These are phyloP conservation scores for Brachyhypopomus gauderio DNA, from an alignment of 2,113 vertebrate species.

Conservation along the genomic window DNA sequence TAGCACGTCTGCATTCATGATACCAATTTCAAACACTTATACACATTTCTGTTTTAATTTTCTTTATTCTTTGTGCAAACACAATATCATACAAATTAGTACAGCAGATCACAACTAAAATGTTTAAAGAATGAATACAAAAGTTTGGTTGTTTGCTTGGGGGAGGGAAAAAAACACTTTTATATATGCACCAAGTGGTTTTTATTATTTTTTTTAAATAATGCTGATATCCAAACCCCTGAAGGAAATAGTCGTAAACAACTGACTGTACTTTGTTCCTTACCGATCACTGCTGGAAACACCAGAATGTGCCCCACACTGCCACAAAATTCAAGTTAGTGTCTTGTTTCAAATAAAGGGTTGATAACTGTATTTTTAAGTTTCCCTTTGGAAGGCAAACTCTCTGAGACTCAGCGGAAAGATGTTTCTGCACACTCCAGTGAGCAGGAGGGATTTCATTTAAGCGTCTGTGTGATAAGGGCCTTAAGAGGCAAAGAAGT, in stretches of 20 bases:
- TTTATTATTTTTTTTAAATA: slow-evolving; percentile 71
- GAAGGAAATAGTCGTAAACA: slow-evolving; percentile 94
- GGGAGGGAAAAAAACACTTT: slow-evolving; percentile 74
- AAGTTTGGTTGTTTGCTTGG: slow-evolving; percentile 91
- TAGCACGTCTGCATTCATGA: background rate
- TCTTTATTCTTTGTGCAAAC: slow-evolving; percentile 81
- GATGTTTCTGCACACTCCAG: slow-evolving; percentile 3
- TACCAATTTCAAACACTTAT: background rate
- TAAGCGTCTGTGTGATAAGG: slow-evolving; percentile 44
- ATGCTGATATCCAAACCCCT: slow-evolving; percentile 84
- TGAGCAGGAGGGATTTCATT: slow-evolving; percentile 11
- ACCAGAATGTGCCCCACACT: slow-evolving; percentile 73
- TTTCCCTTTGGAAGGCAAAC: slow-evolving; percentile 66
- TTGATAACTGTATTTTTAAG: slow-evolving; percentile 56
- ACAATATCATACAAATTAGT: slow-evolving; percentile 88
- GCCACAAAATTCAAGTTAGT: slow-evolving; percentile 80
- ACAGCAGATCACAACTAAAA: slow-evolving; percentile 84
- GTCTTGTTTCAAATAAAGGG: slow-evolving; percentile 64
- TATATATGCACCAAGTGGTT: slow-evolving; percentile 81
- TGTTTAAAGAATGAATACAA: slow-evolving; percentile 71
- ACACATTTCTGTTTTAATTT: slow-evolving; percentile 62
- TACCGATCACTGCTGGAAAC: slow-evolving; percentile 67
- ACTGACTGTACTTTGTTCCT: slow-evolving; percentile 84
- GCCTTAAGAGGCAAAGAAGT: slow-evolving; percentile 45
- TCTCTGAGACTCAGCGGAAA: slow-evolving; percentile 45